Conservation (phyloP, 2,888 invertebrate genomes). For the Furcula furcula region DNA sequence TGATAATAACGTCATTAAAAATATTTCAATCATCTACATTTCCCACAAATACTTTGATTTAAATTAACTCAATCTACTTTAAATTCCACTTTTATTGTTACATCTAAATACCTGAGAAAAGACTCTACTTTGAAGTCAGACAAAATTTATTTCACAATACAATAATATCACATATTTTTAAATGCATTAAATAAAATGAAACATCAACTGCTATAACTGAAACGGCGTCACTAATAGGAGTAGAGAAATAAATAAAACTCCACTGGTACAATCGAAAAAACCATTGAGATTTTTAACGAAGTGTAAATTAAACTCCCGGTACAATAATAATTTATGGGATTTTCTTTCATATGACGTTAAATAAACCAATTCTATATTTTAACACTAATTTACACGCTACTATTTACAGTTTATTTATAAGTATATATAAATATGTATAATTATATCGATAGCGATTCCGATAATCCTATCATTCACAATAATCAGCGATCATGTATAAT, state of each 20-base stretch:
- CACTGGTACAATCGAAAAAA: slow-evolving; percentile 81
- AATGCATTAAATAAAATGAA: slow-evolving; percentile 76
- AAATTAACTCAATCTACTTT: slow-evolving; percentile 43
- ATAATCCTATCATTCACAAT: slow-evolving; percentile 74
- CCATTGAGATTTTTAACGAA: slow-evolving; percentile 81
- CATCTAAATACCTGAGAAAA: slow-evolving; percentile 62
- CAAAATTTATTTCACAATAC: slow-evolving; percentile 77
- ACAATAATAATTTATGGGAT: slow-evolving; percentile 81
- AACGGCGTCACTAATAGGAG: slow-evolving; percentile 56
- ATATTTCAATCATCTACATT: slow-evolving; percentile 28
- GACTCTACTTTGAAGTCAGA: slow-evolving; percentile 78
- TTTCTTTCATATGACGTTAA: slow-evolving; percentile 78
- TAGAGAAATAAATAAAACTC: slow-evolving; percentile 75
- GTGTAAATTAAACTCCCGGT: slow-evolving; percentile 74
- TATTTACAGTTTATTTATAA: slow-evolving; percentile 81
- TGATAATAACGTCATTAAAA: slow-evolving; percentile 37
- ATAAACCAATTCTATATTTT: slow-evolving; percentile 81
- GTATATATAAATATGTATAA: slow-evolving; percentile 82
- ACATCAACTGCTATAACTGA: slow-evolving; percentile 59
- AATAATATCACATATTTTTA: slow-evolving; percentile 81
- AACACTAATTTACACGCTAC: slow-evolving; percentile 78
- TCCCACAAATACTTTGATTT: slow-evolving; percentile 30
- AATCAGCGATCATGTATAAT: slow-evolving; percentile 78
- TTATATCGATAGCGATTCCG: slow-evolving; percentile 76
- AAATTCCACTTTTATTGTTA: slow-evolving; percentile 58